Base-by-base conservation (phyloP, 2,888 invertebrate species). In the Drosophila infuscata region DNA sequence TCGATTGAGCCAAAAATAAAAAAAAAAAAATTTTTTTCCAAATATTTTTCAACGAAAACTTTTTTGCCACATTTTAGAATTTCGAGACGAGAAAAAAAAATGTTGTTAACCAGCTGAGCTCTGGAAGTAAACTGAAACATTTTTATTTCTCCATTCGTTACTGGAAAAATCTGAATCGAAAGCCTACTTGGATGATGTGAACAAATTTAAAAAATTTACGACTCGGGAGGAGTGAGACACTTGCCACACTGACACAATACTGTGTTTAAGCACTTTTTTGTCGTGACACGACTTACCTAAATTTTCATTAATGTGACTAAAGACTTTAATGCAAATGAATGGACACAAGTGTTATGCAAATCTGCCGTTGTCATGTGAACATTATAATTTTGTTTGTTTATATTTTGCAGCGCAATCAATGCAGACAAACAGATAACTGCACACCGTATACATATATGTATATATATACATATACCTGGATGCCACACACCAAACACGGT, bases 121-220 rank as follows among this genome's bases (percentile, higher is more conserved):
- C 60, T 58, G 60, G 38, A n/a, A 12, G 17, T 11, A 32, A 33
- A 75, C 76, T 75, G 38, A 64, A 49, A n/a, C 15, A 30, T 3
- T 20, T 20, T 20, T 5, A 15, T 7, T 36, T 29, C 3, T 29
- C 29, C 29, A 36, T 29, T 29, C 7, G 20, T 5, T 35, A 9
- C 35, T 17, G 4, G 4, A 36, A 25, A 29, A 56, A 20, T 29
- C 17, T 9, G 25, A 30, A 17, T 36, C 60, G 41, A 25, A 25
- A 1, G 58, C 57, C 41, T 32, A 53, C 73, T 72, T 46, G 59
- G 30, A 51, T 20, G 6, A 9, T 49, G 8, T 8, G 30, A 32
- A 30, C n/a, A 32, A 0, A 2, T 25, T 25, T 25, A 25, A 25
- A 25, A 25, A 25, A 25, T 25, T 25, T 25, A 3, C 25, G 25